phyloP scores from a whole-genome alignment of 2,113 vertebrate genomes.

The Mirounga angustirostris region DNA sequence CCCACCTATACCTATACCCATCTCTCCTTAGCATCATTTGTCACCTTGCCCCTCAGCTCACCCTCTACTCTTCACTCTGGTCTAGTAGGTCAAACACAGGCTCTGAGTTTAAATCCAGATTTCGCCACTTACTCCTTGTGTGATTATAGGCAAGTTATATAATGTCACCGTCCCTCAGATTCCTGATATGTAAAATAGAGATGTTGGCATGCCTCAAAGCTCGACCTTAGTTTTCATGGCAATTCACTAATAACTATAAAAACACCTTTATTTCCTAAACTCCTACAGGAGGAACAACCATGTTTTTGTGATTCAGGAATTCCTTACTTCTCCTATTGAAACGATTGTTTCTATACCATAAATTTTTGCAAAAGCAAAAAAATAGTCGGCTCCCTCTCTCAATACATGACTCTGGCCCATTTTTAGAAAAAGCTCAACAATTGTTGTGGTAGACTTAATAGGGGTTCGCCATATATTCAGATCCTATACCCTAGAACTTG shows the following conservation, averaged over 20 bases:
- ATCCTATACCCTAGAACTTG: neutral
- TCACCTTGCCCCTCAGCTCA: neutral
- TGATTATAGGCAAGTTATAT: neutral
- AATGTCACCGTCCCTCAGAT: neutral
- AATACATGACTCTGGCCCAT: neutral
- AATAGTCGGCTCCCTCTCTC: neutral
- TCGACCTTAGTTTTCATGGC: neutral
- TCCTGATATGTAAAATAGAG: neutral
- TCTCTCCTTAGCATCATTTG: neutral
- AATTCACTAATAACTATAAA: neutral
- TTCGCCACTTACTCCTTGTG: neutral
- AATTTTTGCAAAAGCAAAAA: slow-evolving; percentile 29
- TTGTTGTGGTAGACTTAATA: neutral
- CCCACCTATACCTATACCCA: neutral
- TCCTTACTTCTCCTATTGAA: neutral
- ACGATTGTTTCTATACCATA: neutral
- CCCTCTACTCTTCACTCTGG: neutral
- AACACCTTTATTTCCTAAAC: slow-evolving; percentile 14
- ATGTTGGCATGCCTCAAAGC: neutral
- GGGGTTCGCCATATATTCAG: neutral
- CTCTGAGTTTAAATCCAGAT: neutral
- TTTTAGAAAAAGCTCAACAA: neutral
- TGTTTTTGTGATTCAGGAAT: neutral
- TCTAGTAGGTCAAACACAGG: neutral
- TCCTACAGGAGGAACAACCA: neutral